Conservation (phyloP, 2,113 vertebrate species). For the Puntigrus tetrazona region DNA sequence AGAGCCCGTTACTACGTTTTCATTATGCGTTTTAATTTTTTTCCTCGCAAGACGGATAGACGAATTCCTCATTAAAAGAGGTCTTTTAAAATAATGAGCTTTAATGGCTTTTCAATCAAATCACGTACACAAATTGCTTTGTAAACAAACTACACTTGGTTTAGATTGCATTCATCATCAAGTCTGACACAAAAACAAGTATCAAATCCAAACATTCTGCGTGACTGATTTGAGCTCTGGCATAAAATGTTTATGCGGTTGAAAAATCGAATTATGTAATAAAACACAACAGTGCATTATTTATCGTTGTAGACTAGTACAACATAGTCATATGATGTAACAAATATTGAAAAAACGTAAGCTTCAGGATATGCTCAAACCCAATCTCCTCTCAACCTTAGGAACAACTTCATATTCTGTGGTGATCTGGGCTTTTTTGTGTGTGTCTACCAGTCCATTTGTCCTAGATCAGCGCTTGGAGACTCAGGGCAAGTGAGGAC, state of each 20-base stretch:
- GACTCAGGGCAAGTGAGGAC: constrained; percentile 70
- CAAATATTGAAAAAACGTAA: background rate
- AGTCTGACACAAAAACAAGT: background rate
- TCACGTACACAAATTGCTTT: background rate
- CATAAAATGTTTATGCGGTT: background rate
- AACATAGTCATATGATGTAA: background rate
- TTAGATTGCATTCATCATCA: background rate
- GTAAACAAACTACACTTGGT: background rate
- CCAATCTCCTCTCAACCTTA: background rate
- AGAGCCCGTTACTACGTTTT: constrained; percentile 32
- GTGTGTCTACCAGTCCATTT: background rate
- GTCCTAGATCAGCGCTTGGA: constrained; percentile 40
- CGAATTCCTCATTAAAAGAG: background rate
- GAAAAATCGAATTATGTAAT: background rate
- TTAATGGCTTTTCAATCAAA: background rate
- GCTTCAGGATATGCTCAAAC: constrained; percentile 4
- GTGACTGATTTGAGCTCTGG: background rate
- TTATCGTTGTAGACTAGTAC: background rate
- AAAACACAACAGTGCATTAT: constrained; percentile 1
- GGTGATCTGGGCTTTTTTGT: background rate
- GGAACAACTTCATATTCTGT: background rate
- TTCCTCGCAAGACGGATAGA: background rate
- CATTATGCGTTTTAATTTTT: constrained; percentile 20
- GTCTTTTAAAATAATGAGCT: background rate
- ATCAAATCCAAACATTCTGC: background rate